phyloP scores from a whole-genome alignment of 2,888 invertebrate species.

The Dioctria linearis region DNA sequence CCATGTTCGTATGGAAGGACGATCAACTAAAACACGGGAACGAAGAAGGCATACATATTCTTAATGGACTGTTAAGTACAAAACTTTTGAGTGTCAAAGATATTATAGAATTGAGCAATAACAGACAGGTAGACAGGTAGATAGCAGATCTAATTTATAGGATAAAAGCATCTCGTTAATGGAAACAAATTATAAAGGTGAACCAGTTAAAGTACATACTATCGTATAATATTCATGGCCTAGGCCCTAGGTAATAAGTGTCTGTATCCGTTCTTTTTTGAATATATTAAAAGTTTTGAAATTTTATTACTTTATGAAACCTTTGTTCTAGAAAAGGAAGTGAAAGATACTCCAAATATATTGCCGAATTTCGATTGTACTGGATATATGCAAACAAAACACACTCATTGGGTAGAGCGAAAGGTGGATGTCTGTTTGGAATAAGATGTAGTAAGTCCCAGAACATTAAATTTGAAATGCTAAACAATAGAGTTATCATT shows the following conservation, averaged over 20 bases:
- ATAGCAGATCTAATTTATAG: not conserved
- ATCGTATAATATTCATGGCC: not conserved
- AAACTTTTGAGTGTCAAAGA: not conserved
- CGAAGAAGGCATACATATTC: not conserved
- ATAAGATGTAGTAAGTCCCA: not conserved
- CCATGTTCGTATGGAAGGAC: not conserved
- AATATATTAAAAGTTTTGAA: not conserved
- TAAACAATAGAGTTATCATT: not conserved
- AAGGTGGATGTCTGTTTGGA: not conserved
- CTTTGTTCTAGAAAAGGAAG: not conserved
- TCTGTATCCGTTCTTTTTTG: not conserved
- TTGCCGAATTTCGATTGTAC: too few species aligned
- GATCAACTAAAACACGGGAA: not conserved
- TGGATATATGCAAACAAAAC: too few species aligned
- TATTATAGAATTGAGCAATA: too few species aligned
- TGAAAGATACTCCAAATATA: not conserved
- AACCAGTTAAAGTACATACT: not conserved
- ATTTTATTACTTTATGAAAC: not conserved
- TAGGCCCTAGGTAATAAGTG: not conserved
- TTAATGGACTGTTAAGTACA: not conserved
- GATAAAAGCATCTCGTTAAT: not conserved
- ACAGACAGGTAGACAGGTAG: not conserved
- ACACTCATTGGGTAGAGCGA: not conserved
- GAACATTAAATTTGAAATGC: too few species aligned
- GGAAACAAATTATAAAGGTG: not conserved